Conservation (phyloP, 1,140 invertebrate species). For the Drosophila prosaltans region DNA sequence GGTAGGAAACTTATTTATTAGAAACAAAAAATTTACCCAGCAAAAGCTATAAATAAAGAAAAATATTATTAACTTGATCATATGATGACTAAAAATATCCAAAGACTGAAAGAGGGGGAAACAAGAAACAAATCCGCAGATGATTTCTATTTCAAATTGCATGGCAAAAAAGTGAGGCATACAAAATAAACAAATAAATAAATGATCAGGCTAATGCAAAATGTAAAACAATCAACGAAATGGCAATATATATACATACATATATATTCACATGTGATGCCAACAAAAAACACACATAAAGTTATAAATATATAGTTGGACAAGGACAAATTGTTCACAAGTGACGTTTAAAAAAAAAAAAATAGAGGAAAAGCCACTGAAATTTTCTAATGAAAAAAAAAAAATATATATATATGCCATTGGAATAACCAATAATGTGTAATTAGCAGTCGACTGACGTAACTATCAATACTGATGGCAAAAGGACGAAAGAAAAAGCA, state of each 20-base stretch:
- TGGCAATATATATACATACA: slow-evolving; percentile 20
- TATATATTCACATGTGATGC: slow-evolving; percentile 34
- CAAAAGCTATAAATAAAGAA: no score
- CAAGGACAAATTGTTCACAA: slow-evolving; percentile 7
- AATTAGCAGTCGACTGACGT: background rate
- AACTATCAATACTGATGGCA: no score
- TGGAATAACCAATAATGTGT: background rate
- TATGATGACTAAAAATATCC: no score
- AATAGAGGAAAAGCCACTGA: no score
- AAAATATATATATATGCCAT: background rate
- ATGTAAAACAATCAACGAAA: slow-evolving; percentile 49
- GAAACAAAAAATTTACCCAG: no score
- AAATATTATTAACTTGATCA: no score
- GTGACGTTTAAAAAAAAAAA: background rate
- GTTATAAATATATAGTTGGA: background rate
- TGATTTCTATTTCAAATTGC: slow-evolving; percentile 53
- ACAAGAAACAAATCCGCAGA: background rate
- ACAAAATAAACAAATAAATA: slow-evolving; percentile 40
- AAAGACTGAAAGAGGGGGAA: no score
- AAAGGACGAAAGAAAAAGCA: background rate
- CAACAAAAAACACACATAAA: background rate
- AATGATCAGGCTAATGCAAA: slow-evolving; percentile 42
- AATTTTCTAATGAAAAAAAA: slow-evolving; percentile 8
- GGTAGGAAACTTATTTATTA: no score
- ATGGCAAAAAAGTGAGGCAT: slow-evolving; percentile 29